Evolutionary conservation across 1,140 invertebrate species (phyloP).

Genomic region (Drosophila nasuta): DNA sequence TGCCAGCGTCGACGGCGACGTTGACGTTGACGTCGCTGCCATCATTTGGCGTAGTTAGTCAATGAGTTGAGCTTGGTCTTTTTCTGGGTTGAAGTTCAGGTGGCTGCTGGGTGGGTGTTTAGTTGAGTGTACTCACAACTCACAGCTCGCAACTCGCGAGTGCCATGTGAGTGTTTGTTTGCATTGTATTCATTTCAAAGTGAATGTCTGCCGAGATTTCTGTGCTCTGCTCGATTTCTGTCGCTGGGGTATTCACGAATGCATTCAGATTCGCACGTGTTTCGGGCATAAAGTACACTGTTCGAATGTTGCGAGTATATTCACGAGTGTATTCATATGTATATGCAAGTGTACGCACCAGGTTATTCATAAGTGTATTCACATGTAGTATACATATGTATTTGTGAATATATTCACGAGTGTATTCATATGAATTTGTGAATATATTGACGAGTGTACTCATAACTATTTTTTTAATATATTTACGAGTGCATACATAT

Average conservation of each 20-base stretch:
- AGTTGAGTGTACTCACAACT: conserved; percentile 6
- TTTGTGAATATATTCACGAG: no score
- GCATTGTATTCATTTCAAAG: conserved; percentile 17
- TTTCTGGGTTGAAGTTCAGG: conserved; percentile 31
- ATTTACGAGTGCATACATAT: no score
- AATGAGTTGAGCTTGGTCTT: conserved; percentile 10
- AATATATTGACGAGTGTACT: no score
- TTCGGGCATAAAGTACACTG: no score
- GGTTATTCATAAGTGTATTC: no score
- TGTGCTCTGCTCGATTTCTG: background rate
- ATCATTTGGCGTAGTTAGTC: conserved; percentile 38
- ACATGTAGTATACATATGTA: no score
- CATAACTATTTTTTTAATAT: no score
- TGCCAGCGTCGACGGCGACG: conserved; percentile 11
- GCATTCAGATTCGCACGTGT: background rate
- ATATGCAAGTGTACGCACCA: no score
- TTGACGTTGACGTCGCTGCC: conserved; percentile 6
- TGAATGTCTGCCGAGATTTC: background rate
- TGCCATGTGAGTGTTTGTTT: background rate
- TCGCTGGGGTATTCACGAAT: background rate
- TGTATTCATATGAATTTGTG: no score
- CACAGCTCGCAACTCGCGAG: background rate
- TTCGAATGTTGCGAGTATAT: no score
- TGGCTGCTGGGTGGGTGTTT: conserved; percentile 35
- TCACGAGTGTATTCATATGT: no score